These are phyloP conservation scores for Melospiza melodia DNA, from an alignment of 2,113 vertebrate genomes.

Conservation along the genomic window DNA sequence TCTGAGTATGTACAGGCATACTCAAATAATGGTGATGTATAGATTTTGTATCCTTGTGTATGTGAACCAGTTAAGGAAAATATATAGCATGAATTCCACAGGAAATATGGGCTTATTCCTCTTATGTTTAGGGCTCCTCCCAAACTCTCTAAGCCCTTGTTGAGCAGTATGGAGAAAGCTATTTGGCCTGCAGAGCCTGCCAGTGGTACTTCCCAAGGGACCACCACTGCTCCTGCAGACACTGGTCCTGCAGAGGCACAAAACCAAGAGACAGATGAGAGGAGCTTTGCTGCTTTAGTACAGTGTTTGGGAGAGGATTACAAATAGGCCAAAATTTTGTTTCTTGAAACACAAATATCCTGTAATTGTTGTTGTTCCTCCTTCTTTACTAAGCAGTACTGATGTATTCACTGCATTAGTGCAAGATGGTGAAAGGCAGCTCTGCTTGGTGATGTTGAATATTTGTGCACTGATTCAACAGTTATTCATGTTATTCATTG, in stretches of 20 bases:
- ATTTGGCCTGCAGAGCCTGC: not conserved
- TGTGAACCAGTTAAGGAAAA: not conserved
- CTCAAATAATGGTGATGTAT: not conserved
- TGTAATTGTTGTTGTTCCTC: not conserved
- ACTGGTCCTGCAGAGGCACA: not conserved
- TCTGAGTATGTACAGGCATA: not conserved
- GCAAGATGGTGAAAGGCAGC: not conserved
- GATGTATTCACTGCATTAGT: accelerated
- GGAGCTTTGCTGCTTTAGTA: not conserved
- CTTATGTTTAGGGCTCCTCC: not conserved
- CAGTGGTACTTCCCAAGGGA: not conserved
- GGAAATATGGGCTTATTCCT: not conserved
- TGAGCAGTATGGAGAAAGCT: not conserved
- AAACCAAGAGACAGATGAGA: not conserved
- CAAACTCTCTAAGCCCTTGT: not conserved
- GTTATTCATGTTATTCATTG: not conserved
- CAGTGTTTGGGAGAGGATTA: not conserved
- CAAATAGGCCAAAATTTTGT: not conserved
- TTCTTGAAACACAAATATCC: not conserved
- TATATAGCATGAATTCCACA: not conserved
- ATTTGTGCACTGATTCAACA: not conserved
- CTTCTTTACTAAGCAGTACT: not conserved
- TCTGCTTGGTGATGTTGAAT: not conserved
- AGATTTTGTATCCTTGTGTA: not conserved
- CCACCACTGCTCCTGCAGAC: not conserved